Base-by-base conservation (phyloP, 1,140 invertebrate genomes). In the Schlechtendalia chinensis region DNA sequence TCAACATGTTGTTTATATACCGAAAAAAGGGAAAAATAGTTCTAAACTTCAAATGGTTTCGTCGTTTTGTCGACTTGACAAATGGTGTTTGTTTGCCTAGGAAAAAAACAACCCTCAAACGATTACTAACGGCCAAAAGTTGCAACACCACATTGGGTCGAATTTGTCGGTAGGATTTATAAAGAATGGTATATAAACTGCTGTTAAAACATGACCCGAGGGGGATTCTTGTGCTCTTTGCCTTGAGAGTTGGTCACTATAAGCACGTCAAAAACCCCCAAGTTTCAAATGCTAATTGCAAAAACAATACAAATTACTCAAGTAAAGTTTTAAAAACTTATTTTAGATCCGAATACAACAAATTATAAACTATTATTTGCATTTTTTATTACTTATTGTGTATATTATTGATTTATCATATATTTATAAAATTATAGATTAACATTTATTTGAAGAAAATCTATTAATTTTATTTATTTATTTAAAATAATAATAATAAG, bases 71-170 rank as follows among this genome's bases (percentile, higher is more conserved):
- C 75, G 58, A 79, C 75, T 58, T 79, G 75, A 79, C 58, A 79
- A 79, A 79, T 79, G 56, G 75, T 58, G 39, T 79, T 79, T 63
- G 75, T 79, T 63, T 63, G 56, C 32, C 29, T 29, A 22, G 29
- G 50, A 79, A 74, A 71, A 54, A 50, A 79, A 58, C 22, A 61
- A 39, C 56, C 58, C 75, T 58, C 27, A 63, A 79, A 79, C 75
- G 75, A 79, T 63, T 79, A 79, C 58, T 79, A 79, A 79, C 75
- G 75, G 56, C 75, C 58, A 61, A 79, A 63, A 79, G 75, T 79
- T 63, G 75, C 39, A 27, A 32, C 39, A 63, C 58, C 39, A 50
- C 74, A 79, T 79, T 63, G 39, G 75, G 22, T 61, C 24, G 75
- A 79, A 79, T 63, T 79, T 79, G 75, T 79, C 75, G 39, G 22